Evolutionary conservation across 2,113 vertebrate species (phyloP), one percentile per base, ranked within the genome.

Genomic region (Pyrgilauda ruficollis): DNA sequence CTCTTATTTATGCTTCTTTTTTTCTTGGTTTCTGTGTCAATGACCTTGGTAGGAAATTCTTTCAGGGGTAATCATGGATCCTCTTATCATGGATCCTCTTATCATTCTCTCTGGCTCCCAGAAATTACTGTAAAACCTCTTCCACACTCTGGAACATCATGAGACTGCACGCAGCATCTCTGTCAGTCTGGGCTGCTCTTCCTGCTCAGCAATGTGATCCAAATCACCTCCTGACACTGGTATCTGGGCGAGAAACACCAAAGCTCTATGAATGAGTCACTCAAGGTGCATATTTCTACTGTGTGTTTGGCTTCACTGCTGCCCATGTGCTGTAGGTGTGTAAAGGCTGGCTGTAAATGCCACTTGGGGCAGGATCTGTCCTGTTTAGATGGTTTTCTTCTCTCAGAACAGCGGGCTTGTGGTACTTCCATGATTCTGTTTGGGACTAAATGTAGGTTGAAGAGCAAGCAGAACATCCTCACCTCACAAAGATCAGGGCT

Each of bases 301-400:
- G 7, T 61, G 11, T n/a, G 30, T 63, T 70, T 21, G 30, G 31
- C 11, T 70, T 58, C 68, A 3, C 27, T 70, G 37, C 28, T 61
- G 35, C 35, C 62, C 7, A 2, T 1, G 8, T 41, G 23, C 12
- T 64, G 13, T 17, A 0, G 22, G 1, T 11, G 10, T 20, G 30
- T 11, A 24, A 35, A 55, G 23, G n/a, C 1, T 53, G 59, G 4
- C 22, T 21, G 2, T 4, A n/a, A 41, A 11, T 70, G 37, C 39
- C 50, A 19, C 35, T 31, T 26, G 41, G 46, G 37, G 31, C 31
- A 79, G 53, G 28, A 8, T 80, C n/a, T 61, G 10, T 23, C 43
- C 15, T 63, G 0, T 53, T 78, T 30, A 23, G 27, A 30, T 30
- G 33, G 0, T 6, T 43, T 63, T 58, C 44, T 37, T 18, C 26